These are phyloP conservation scores for Lasioglossum figueresi DNA, from an alignment of 2,888 invertebrate species.

Conservation along the genomic window DNA sequence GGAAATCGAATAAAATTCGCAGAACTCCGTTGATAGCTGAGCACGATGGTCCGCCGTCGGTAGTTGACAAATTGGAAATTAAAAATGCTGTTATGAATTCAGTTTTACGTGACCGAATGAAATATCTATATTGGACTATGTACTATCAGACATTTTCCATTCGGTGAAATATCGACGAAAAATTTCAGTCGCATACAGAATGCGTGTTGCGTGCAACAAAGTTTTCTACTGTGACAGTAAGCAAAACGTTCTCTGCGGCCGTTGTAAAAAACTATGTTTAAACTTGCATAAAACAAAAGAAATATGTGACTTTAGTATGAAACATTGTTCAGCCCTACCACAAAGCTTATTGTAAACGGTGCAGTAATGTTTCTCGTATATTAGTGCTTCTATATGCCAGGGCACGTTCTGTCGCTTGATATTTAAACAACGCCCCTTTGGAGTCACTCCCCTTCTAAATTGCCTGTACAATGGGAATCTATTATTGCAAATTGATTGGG, in stretches of 20 bases:
- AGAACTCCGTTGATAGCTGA: background rate
- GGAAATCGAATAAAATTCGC: background rate
- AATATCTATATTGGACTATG: background rate
- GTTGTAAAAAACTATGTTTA: conserved; percentile 2
- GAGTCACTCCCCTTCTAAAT: background rate
- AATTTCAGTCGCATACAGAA: background rate
- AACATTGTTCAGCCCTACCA: background rate
- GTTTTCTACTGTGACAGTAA: background rate
- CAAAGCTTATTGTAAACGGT: conserved; percentile 3
- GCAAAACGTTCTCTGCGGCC: background rate
- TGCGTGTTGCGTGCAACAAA: background rate
- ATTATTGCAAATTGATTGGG: background rate
- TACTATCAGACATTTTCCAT: conserved; percentile 5
- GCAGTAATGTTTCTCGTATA: conserved; percentile 11
- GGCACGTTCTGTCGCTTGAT: conserved; percentile 12
- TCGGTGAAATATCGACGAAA: conserved; percentile 7
- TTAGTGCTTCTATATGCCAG: background rate
- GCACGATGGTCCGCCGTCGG: background rate
- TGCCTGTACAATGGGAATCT: background rate
- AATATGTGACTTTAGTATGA: conserved; percentile 6
- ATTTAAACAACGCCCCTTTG: conserved; percentile 1
- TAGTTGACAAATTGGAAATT: conserved; percentile 4
- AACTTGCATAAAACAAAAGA: background rate
- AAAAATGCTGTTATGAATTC: conserved; percentile 6
- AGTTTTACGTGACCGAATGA: conserved; percentile 1